Percentiles rank a stretch among this genome's conserved stretches.
These are phyloP conservation scores for Pterobdella sp. DNA, from an alignment of 2,888 invertebrate species.

Conservation along the genomic window DNA sequence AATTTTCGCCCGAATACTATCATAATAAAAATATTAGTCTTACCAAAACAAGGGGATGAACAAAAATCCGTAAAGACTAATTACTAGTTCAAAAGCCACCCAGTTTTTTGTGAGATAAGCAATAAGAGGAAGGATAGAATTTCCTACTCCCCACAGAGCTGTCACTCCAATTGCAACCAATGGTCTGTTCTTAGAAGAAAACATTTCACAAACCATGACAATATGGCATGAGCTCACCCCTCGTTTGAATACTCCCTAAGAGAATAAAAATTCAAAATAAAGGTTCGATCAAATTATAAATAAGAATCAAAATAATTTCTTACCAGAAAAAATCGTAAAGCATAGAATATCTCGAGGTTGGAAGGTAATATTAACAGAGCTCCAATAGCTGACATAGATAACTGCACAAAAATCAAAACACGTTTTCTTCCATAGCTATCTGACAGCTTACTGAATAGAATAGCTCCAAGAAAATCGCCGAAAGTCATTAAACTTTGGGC, in stretches of 20 bases:
- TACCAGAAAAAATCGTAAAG: conserved; percentile 38
- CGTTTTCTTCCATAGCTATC: conserved; percentile 42
- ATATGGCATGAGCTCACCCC: conserved; percentile 37
- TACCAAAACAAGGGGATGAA: conserved; percentile 35
- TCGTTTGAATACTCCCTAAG: conserved; percentile 36
- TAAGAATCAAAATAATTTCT: conserved; percentile 31
- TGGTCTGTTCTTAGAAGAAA: conserved; percentile 36
- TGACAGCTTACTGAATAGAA: conserved; percentile 41
- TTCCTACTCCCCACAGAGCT: conserved; percentile 35
- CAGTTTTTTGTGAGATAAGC: conserved; percentile 37
- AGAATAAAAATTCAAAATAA: background rate
- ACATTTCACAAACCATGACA: conserved; percentile 38
- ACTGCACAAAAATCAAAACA: conserved; percentile 36
- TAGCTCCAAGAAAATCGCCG: conserved; percentile 43
- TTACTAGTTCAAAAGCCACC: conserved; percentile 33
- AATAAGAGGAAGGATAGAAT: conserved; percentile 33
- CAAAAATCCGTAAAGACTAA: conserved; percentile 32
- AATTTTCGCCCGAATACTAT: background rate
- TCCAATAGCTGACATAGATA: conserved; percentile 32
- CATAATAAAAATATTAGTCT: background rate
- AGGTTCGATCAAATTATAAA: background rate
- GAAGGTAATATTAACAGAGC: conserved; percentile 37
- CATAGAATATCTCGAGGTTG: conserved; percentile 37
- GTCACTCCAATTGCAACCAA: conserved; percentile 36
- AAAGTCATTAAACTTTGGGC: conserved; percentile 42